Evolutionary conservation across 2,888 invertebrate species (phyloP).

Genomic region (Cataglyphis livida): DNA sequence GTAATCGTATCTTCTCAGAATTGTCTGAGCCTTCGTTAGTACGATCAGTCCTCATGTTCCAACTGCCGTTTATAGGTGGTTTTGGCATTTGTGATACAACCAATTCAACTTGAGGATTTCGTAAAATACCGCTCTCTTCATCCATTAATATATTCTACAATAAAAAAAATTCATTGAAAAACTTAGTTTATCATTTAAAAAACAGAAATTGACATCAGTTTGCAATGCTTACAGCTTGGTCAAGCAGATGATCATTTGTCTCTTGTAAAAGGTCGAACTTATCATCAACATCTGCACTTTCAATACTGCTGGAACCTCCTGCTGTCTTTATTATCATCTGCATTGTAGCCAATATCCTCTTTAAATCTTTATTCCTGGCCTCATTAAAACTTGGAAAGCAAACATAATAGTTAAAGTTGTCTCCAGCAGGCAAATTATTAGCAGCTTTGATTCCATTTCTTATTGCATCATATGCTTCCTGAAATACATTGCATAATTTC

Average conservation of each 20-base stretch:
- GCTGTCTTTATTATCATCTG: constrained; percentile 87
- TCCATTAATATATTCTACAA: constrained; percentile 87
- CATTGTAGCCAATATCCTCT: constrained; percentile 88
- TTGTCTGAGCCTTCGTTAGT: not conserved
- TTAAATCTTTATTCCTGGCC: constrained; percentile 89
- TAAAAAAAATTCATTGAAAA: not conserved
- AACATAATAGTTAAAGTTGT: constrained; percentile 91
- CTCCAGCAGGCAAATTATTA: constrained; percentile 90
- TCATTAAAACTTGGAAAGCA: constrained; percentile 92
- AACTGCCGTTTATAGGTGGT: constrained; percentile 87
- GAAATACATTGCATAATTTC: constrained; percentile 70
- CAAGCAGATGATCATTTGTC: constrained; percentile 93
- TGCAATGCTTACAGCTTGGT: constrained; percentile 90
- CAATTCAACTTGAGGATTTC: constrained; percentile 86
- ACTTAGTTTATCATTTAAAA: constrained; percentile 6
- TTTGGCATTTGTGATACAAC: constrained; percentile 86
- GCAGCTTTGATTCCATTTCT: constrained; percentile 90
- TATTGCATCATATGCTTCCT: constrained; percentile 90
- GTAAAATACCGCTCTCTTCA: constrained; percentile 88
- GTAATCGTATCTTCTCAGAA: constrained; percentile 86
- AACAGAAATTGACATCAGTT: not conserved
- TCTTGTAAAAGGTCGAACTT: constrained; percentile 93
- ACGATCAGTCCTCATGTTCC: constrained; percentile 86
- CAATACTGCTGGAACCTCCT: constrained; percentile 87
- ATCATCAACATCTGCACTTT: constrained; percentile 88